Percentiles rank a stretch among this genome's conserved stretches.
Conservation (phyloP, 2,797 vertebrate species). For the Chelon labrosus region DNA sequence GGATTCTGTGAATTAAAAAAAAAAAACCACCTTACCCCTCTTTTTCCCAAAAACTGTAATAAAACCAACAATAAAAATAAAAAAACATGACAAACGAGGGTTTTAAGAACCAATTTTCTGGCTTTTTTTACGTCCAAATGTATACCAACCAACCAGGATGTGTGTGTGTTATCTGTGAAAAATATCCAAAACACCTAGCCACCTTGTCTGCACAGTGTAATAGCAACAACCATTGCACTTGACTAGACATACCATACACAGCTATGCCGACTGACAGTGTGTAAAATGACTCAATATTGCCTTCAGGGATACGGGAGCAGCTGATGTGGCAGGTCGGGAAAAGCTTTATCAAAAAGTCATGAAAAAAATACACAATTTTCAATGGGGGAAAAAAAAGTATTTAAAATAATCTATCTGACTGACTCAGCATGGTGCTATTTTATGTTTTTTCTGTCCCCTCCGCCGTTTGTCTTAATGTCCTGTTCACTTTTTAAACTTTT, state of each 20-base stretch:
- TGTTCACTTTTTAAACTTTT: slow-evolving; percentile 47
- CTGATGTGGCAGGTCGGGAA: slow-evolving; percentile 65
- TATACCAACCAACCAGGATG: slow-evolving; percentile 49
- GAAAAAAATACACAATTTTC: not conserved
- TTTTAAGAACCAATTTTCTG: slow-evolving; percentile 46
- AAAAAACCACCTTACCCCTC: slow-evolving; percentile 44
- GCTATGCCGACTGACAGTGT: slow-evolving; percentile 75
- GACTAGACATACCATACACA: slow-evolving; percentile 81
- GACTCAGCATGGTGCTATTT: slow-evolving; percentile 51
- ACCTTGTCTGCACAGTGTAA: slow-evolving; percentile 82
- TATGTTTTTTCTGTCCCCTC: slow-evolving; percentile 45
- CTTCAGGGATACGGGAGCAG: slow-evolving; percentile 75
- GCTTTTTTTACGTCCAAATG: slow-evolving; percentile 56
- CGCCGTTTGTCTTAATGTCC: slow-evolving; percentile 42
- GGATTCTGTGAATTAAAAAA: slow-evolving; percentile 66
- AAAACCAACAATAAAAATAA: slow-evolving; percentile 58
- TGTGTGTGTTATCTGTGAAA: slow-evolving; percentile 44
- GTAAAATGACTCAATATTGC: slow-evolving; percentile 77
- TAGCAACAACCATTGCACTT: slow-evolving; percentile 80
- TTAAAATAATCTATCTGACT: slow-evolving; percentile 16
- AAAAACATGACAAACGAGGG: slow-evolving; percentile 58
- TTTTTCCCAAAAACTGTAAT: slow-evolving; percentile 50
- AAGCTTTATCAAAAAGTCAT: slow-evolving; percentile 59
- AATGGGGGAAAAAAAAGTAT: no score
- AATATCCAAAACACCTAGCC: slow-evolving; percentile 72